These are phyloP conservation scores for Busseola fusca DNA, from an alignment of 2,888 invertebrate species.

Conservation along the genomic window DNA sequence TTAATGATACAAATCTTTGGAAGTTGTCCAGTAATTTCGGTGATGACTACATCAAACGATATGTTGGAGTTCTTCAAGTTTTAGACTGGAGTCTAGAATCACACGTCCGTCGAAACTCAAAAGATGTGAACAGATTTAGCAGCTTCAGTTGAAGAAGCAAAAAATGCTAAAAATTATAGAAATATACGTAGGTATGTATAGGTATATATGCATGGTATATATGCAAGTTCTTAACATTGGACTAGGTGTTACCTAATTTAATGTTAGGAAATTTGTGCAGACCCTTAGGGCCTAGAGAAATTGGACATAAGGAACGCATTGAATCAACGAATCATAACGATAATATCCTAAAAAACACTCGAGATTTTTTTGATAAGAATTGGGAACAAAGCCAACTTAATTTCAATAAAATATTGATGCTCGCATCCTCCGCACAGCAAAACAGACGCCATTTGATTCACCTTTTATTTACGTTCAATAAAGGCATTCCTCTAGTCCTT, in stretches of 20 bases:
- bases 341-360: not conserved
- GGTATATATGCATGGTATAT: no score
- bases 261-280: not conserved
- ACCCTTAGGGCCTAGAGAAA: not conserved
- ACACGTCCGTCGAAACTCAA: not conserved
- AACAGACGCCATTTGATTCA: conserved; percentile 59
- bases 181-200: no score
- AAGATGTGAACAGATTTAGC: not conserved
- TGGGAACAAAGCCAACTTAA: conserved; percentile 24
- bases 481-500: conserved; percentile 49
- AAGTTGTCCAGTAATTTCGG: no score
- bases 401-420: conserved; percentile 44
- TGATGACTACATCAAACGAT: not conserved
- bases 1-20: conserved; percentile 10
- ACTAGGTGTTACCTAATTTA: not conserved
- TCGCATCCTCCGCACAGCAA: conserved; percentile 30
- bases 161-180: not conserved
- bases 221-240: not conserved
- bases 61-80: not conserved
- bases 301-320: not conserved
- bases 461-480: conserved; percentile 54
- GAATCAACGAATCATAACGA: not conserved
- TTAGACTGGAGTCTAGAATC: not conserved
- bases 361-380: not conserved
- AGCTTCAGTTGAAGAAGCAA: not conserved